phyloP scores from a whole-genome alignment of 2,888 invertebrate genomes.

The Nephrotoma flavescens region DNA sequence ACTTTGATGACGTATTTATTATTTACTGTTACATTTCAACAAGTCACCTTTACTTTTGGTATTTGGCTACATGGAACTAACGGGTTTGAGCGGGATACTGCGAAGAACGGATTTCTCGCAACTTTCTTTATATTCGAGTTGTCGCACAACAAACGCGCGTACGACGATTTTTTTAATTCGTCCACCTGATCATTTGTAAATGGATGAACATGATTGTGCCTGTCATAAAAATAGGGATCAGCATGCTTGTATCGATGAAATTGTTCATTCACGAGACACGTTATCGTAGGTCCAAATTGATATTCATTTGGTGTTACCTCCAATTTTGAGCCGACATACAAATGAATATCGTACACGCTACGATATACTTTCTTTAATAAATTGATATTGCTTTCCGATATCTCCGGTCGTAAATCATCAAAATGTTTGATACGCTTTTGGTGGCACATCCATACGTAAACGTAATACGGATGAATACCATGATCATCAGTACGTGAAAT shows the following conservation, averaged over 20 bases:
- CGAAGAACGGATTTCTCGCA: neutral
- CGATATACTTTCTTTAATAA: conserved; percentile 21
- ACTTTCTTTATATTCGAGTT: conserved; percentile 44
- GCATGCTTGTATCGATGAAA: conserved; percentile 46
- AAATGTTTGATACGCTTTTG: neutral
- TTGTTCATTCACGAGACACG: conserved; percentile 58
- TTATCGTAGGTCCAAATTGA: conserved; percentile 54
- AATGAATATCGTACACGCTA: conserved; percentile 46
- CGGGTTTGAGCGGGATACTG: neutral
- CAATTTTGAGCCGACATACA: conserved; percentile 56
- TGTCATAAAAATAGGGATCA: conserved; percentile 61
- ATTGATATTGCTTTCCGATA: neutral
- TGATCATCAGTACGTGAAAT: conserved; percentile 59
- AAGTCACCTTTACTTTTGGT: neutral
- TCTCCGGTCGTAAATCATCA: neutral
- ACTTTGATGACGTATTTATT: no score
- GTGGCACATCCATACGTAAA: conserved; percentile 34
- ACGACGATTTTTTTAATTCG: conserved; percentile 45
- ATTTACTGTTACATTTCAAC: neutral
- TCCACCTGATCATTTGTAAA: conserved; percentile 33
- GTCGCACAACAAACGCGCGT: conserved; percentile 49
- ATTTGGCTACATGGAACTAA: neutral
- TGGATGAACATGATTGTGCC: conserved; percentile 24
- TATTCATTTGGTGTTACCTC: conserved; percentile 47
- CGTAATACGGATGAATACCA: conserved; percentile 52